Evolutionary conservation across 2,888 invertebrate species (phyloP).

Genomic region (Chalcosyrphus nemorum): DNA sequence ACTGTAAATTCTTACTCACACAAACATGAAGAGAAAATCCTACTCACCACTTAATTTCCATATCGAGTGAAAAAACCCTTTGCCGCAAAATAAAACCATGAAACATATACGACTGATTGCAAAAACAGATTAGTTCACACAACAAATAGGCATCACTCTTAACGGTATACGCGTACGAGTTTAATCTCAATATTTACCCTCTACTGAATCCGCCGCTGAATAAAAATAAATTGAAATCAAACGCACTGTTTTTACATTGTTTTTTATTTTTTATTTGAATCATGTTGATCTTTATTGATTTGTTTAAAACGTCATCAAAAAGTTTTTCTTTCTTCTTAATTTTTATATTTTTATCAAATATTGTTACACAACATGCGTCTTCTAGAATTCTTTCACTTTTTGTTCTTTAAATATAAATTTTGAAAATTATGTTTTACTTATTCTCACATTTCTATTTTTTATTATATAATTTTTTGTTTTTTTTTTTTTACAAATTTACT

Average conservation of each 20-base stretch:
- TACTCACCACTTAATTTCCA: too few species aligned
- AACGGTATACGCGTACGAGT: too few species aligned
- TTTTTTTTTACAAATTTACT: constrained; percentile 54
- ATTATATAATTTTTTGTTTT: neutral
- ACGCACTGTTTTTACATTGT: constrained; percentile 3
- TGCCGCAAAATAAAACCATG: too few species aligned
- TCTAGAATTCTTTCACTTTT: constrained; percentile 37
- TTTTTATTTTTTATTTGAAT: constrained; percentile 46
- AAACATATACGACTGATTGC: too few species aligned
- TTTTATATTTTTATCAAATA: constrained; percentile 45
- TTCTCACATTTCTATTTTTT: constrained; percentile 18
- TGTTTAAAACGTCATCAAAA: constrained; percentile 59
- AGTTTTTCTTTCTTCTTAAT: constrained; percentile 11
- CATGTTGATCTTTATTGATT: constrained; percentile 57
- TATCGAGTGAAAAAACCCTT: too few species aligned
- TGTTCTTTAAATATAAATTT: constrained; percentile 68
- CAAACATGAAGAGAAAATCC: too few species aligned
- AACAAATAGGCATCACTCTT: too few species aligned
- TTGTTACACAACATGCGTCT: constrained; percentile 63
- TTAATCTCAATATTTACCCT: too few species aligned
- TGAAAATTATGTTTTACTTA: constrained; percentile 35
- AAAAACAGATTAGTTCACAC: too few species aligned
- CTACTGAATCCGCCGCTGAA: too few species aligned
- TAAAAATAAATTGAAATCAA: too few species aligned
- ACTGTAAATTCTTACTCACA: too few species aligned